Conservation (phyloP, 2,888 invertebrate genomes). For the Agrotis clavis region DNA sequence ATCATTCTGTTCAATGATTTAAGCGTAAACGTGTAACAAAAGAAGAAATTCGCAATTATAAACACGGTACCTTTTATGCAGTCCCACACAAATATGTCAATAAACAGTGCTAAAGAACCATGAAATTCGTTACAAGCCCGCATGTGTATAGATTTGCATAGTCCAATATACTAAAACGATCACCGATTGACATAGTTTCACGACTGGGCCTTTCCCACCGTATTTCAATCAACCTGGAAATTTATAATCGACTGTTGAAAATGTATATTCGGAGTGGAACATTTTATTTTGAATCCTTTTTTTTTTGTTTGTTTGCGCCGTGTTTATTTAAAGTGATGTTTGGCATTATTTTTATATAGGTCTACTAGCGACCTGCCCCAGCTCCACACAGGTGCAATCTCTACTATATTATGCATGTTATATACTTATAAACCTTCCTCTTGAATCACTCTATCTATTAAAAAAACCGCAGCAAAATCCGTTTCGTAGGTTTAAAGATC, state of each 20-base stretch:
- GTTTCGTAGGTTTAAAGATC: no score
- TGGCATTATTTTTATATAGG: not conserved
- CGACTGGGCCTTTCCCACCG: constrained; percentile 41
- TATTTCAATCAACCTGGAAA: constrained; percentile 55
- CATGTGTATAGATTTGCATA: constrained; percentile 46
- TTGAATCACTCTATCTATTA: no score
- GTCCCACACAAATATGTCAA: not conserved
- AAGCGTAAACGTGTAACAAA: no score
- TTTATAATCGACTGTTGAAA: constrained; percentile 51
- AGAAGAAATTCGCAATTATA: not conserved
- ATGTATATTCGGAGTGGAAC: constrained; percentile 19
- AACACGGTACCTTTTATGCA: not conserved
- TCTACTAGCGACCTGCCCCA: no score
- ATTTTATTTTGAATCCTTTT: constrained; percentile 24
- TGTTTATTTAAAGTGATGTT: not conserved
- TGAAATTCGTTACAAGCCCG: constrained; percentile 55
- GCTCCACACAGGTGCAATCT: no score
- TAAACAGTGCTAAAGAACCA: constrained; percentile 29
- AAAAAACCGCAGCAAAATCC: no score
- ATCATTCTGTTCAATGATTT: no score
- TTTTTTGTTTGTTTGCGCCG: constrained; percentile 1
- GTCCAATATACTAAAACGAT: constrained; percentile 55
- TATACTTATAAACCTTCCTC: no score
- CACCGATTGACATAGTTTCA: constrained; percentile 58
- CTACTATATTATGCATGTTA: no score